Base-by-base conservation (phyloP, 2,797 vertebrate species). In the Dallia pectoralis region DNA sequence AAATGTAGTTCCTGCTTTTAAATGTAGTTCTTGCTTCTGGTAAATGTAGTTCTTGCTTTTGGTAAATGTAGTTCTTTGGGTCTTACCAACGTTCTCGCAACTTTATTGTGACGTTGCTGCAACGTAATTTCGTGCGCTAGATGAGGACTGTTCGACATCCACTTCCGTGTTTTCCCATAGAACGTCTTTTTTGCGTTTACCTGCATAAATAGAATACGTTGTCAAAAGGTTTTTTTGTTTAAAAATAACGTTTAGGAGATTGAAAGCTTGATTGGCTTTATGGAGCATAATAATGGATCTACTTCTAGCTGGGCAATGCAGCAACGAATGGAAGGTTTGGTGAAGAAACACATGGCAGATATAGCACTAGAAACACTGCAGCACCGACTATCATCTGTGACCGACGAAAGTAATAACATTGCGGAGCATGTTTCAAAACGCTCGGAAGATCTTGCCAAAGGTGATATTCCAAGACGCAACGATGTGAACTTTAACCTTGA, bases 331-430 rank as follows among this genome's bases (percentile, higher is more conserved):
- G 86, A 89, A 18, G 88, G 81, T 25, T 68, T 85, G 68, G 87
- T 88, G 71, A 88, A 83, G 70, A 88, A 86, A 85, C 88, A 90
- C 61, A 86, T 87, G 84, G 85, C 87, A 78, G 85, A 87, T 83
- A 88, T 89, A 56, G 86, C 85, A 72, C 29, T 88, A 61, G 85
- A 88, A 27, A 85, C 74, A 59, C 84, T 87, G 29, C 86, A 88
- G 72, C 85, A 87, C 70, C 75, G 85, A 73, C 80, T 87, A 61
- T 78, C 77, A 0, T 71, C 77, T 1, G 85, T 87, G 49, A 83
- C 86, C n/a, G 85, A 87, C 3, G 83, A 87, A 64, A 87, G 86
- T 74, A 81, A 84, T 74, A 88, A 79, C 75, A 74, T 87, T 70
- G 67, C 84, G 25, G 81, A 86, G n/a, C 85, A 81, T 9, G 70